Evolutionary conservation across 1,140 invertebrate species (phyloP).

Genomic region (Oryctes rhinoceros): DNA sequence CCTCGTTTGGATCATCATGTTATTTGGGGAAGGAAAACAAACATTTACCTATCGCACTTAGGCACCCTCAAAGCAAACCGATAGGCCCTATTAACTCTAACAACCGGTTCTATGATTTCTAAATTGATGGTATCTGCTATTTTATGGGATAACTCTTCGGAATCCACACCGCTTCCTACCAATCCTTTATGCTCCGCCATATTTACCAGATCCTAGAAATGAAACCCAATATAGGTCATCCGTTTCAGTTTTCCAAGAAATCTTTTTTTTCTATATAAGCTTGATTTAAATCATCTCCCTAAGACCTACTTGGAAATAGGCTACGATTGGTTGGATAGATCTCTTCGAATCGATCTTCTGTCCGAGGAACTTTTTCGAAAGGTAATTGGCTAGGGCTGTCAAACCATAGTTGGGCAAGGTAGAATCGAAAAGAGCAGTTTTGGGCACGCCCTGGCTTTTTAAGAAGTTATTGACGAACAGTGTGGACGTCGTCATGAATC

Average conservation of each 20-base stretch:
- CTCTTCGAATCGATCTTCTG: slow-evolving; percentile 75
- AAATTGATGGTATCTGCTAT: slow-evolving; percentile 80
- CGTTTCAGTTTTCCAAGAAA: too few relatives aligned
- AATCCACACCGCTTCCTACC: slow-evolving; percentile 64
- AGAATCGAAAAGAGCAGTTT: slow-evolving; percentile 75
- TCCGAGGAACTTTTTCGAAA: slow-evolving; percentile 74
- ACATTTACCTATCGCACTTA: slow-evolving; percentile 69
- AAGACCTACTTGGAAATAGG: slow-evolving; percentile 69
- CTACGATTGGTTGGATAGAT: slow-evolving; percentile 78
- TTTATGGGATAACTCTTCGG: slow-evolving; percentile 75
- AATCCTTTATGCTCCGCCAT: slow-evolving; percentile 73
- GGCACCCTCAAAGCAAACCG: slow-evolving; percentile 73
- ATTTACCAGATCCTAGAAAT: slow-evolving; percentile 70
- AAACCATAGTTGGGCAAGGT: slow-evolving; percentile 72
- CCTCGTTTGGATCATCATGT: background rate
- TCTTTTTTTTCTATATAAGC: too few relatives aligned
- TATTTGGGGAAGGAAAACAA: too few relatives aligned
- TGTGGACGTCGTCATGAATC: slow-evolving; percentile 74
- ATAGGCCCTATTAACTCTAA: slow-evolving; percentile 79
- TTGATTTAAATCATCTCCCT: too few relatives aligned
- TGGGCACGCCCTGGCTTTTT: slow-evolving; percentile 77
- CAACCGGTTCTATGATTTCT: slow-evolving; percentile 79
- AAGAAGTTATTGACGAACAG: slow-evolving; percentile 79
- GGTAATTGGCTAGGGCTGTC: slow-evolving; percentile 71
- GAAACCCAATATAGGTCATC: background rate